Conservation (phyloP, 2,888 invertebrate species). For the Heliconius cydno region DNA sequence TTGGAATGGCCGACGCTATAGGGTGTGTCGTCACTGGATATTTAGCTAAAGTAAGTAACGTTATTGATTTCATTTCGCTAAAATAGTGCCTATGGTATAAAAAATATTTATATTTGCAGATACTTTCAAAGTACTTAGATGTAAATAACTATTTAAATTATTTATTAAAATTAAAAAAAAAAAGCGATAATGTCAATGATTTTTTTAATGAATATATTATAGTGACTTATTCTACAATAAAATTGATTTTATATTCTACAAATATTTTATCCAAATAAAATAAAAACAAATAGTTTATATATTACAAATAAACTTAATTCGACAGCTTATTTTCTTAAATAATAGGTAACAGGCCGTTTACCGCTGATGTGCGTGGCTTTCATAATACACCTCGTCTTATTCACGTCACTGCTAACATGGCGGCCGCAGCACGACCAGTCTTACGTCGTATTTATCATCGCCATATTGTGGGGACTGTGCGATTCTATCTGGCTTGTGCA, state of each 20-base stretch:
- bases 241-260: too few relatives aligned
- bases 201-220: too few relatives aligned
- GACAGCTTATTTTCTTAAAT: not conserved
- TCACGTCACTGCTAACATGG: constrained; percentile 83
- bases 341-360: constrained; percentile 85
- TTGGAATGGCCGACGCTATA: constrained; percentile 84
- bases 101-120: too few relatives aligned
- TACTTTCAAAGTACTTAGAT: too few relatives aligned
- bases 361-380: constrained; percentile 84
- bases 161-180: too few relatives aligned
- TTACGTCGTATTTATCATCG: constrained; percentile 81
- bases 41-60: constrained; percentile 65
- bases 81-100: too few relatives aligned
- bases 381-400: constrained; percentile 79
- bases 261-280: not conserved
- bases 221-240: too few relatives aligned
- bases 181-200: too few relatives aligned
- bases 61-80: too few relatives aligned
- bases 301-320: too few relatives aligned
- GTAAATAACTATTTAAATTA: too few relatives aligned
- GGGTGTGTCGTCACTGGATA: constrained; percentile 81
- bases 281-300: too few relatives aligned
- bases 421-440: constrained; percentile 77
- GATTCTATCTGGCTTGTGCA: constrained; percentile 87
- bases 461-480: constrained; percentile 85